Evolutionary conservation across 2,113 vertebrate species (phyloP).

Genomic region (Xiphorhynchus elegans): DNA sequence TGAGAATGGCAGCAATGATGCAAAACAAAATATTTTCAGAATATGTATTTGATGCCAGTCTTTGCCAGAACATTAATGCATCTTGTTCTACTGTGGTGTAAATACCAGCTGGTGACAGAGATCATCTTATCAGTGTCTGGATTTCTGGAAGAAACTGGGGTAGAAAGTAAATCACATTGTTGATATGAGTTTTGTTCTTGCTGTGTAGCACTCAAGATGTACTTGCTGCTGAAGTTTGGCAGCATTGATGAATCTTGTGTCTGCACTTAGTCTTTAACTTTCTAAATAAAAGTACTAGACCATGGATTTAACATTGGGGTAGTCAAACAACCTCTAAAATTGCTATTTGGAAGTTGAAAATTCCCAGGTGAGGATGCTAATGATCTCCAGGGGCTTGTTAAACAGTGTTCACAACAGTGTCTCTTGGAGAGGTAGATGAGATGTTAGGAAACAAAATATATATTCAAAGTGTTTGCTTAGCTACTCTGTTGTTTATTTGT

Average conservation of each 20-base stretch:
- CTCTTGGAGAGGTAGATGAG: neutral
- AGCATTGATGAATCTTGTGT: neutral
- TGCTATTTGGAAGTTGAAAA: neutral
- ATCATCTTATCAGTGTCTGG: neutral
- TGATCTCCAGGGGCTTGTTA: slow-evolving; percentile 9
- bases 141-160: neutral
- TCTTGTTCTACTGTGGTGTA: neutral
- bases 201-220: neutral
- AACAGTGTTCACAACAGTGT: neutral
- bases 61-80: neutral
- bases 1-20: neutral
- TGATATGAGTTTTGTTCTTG: neutral
- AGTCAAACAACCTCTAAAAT: neutral
- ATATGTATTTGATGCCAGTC: neutral
- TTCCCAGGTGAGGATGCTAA: neutral
- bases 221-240: neutral
- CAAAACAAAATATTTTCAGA: slow-evolving; percentile 50
- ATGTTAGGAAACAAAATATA: neutral
- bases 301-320: neutral
- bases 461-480: neutral
- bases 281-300: neutral
- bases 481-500: neutral
- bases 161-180: neutral
- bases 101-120: slow-evolving; percentile 1
- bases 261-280: neutral